These are phyloP conservation scores for Zosterops lateralis DNA, from an alignment of 2,113 vertebrate genomes.

Conservation along the genomic window DNA sequence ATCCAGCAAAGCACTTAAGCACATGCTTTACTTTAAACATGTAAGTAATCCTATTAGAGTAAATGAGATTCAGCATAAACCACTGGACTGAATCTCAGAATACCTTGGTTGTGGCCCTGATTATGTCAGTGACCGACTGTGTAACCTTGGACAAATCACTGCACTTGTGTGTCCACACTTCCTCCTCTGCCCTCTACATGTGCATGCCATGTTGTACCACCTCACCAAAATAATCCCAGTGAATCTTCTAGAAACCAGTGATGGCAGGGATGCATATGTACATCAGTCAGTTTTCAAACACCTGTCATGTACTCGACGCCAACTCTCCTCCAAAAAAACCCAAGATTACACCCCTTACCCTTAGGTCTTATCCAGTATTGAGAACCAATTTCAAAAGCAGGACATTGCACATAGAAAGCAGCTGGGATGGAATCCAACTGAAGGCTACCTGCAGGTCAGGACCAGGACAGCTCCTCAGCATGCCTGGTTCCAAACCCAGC, in stretches of 20 bases:
- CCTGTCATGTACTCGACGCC: neutral
- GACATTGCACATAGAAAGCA: neutral
- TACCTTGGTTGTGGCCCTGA: slow-evolving; percentile 30
- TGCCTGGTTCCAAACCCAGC: neutral
- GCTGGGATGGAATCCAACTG: accelerated
- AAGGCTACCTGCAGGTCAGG: neutral
- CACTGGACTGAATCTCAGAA: slow-evolving; percentile 50
- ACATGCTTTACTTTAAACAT: slow-evolving; percentile 64
- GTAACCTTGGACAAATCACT: slow-evolving; percentile 19
- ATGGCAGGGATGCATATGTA: accelerated
- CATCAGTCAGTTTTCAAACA: neutral
- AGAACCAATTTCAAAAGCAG: neutral
- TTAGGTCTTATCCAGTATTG: neutral
- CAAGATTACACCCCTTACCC: neutral
- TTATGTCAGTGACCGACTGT: neutral
- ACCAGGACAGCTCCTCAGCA: neutral
- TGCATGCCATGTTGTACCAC: neutral
- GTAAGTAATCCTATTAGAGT: slow-evolving; percentile 60
- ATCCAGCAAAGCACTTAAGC: slow-evolving; percentile 65
- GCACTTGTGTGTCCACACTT: neutral
- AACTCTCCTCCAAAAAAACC: neutral
- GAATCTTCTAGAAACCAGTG: neutral
- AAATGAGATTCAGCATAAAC: slow-evolving; percentile 63
- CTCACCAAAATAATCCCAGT: neutral
- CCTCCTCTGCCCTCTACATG: neutral